Base-by-base conservation (phyloP, 2,888 invertebrate genomes). In the Eristalinus aeneus region DNA sequence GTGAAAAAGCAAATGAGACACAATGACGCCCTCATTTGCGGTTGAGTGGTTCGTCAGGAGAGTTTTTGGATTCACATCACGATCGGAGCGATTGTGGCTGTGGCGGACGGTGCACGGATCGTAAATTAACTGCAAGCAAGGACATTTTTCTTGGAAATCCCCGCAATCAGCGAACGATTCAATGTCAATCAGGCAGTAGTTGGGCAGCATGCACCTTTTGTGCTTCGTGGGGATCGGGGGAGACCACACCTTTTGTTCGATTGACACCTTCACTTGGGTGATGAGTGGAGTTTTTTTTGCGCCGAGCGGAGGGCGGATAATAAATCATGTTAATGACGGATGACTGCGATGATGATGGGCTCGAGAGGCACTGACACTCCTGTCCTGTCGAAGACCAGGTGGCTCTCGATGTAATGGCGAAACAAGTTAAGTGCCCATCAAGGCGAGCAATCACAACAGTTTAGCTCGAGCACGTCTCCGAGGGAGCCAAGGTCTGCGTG, bases 111-210 rank as follows among this genome's bases (percentile, higher is more conserved):
- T 16, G 46, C 16, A 46, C 46, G 16, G 8, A 56, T 56, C 22
- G 23, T 78, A 83, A 78, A 74, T 78, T 78, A 54, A 68, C 60
- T 16, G 39, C 27, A 65, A 34, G 16, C 83, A 83, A 83, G 78
- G 78, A 83, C 68, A 60, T 64, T 64, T 78, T 69, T 83, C 73
- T 73, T 64, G 78, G 83, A 74, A 83, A 74, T 65, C 58, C 46
- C 73, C 82, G 65, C 68, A 78, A 58, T 69, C 64, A 64, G n/a
- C 31, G 39, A 20, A 36, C 64, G 46, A 73, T 68, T 83, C 73
- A 77, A 64, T 83, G 82, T 83, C 82, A 83, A 83, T 83, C 82
- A 83, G 23, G 23, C 39, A 39, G 56, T 9, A 73, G 64, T 64
- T 31, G 32, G 31, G 27, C 27, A n/a, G 67, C 20, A 56, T 20